A percentile compares a stretch with the other conserved stretches of the same genome.
These are phyloP conservation scores for Glyptemys insculpta DNA, from an alignment of 2,797 vertebrate genomes.

Conservation along the genomic window DNA sequence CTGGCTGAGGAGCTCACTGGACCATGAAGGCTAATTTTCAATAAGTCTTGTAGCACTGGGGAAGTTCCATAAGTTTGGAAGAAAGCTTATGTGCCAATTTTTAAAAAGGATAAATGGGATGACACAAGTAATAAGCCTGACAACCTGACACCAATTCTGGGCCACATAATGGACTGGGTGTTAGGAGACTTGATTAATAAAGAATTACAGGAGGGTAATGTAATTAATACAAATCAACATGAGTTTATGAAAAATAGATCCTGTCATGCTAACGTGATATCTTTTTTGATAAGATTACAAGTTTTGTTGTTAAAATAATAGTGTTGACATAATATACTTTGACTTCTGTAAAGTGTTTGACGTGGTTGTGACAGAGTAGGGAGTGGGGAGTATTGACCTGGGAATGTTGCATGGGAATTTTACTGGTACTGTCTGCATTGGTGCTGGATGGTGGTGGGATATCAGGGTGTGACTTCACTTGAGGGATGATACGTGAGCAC, in stretches of 20 bases:
- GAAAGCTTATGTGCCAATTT: neutral
- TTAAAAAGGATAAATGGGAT: neutral
- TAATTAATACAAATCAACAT: neutral
- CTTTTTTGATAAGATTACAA: neutral
- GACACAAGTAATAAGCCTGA: neutral
- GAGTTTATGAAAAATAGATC: neutral
- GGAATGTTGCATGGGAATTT: too few relatives aligned
- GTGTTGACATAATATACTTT: neutral
- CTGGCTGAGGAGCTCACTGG: neutral
- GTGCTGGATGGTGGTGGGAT: too few relatives aligned
- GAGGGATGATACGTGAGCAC: too few relatives aligned
- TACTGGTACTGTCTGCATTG: too few relatives aligned
- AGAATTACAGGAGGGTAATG: neutral
- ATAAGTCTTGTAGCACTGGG: neutral
- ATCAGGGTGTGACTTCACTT: too few relatives aligned
- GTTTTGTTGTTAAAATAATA: neutral
- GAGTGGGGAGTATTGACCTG: too few relatives aligned
- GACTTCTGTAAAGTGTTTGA: neutral
- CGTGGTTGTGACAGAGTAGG: too few relatives aligned
- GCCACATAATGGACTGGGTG: neutral
- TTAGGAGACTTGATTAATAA: neutral
- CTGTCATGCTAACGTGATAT: neutral
- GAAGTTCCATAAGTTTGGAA: neutral
- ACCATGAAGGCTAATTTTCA: neutral
- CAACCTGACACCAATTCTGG: neutral